Conservation (phyloP, 2,888 invertebrate genomes). For the Dolichomitus sp. region DNA sequence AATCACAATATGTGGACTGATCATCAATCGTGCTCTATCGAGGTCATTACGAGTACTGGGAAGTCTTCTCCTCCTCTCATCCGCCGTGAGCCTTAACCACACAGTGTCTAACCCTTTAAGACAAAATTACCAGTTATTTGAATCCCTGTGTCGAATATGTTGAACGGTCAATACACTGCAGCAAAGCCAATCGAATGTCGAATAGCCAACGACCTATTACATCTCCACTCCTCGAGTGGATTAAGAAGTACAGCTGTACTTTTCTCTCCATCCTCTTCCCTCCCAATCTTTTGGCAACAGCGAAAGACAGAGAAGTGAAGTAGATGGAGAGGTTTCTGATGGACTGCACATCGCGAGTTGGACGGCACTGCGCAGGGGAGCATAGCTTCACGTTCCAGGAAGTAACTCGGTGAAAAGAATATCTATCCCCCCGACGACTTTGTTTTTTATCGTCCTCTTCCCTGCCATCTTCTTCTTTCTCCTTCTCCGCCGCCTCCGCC, state of each 20-base stretch:
- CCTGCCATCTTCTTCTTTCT: conserved; percentile 42
- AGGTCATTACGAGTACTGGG: conserved; percentile 16
- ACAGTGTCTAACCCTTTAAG: not conserved
- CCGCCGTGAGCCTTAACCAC: not conserved
- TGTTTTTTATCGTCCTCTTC: conserved; percentile 49
- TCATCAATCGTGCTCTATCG: not conserved
- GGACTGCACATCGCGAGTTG: conserved; percentile 12
- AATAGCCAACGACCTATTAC: not conserved
- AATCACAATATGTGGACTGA: not conserved
- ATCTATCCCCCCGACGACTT: conserved; percentile 55
- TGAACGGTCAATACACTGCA: not conserved
- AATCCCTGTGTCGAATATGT: not conserved
- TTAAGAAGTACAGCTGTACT: conserved; percentile 26
- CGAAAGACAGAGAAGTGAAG: conserved; percentile 38
- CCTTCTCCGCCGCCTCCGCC: conserved; percentile 36
- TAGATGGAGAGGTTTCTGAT: conserved; percentile 40
- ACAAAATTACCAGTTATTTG: not conserved
- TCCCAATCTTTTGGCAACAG: conserved; percentile 28
- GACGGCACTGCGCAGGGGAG: conserved; percentile 60
- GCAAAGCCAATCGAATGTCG: conserved; percentile 11
- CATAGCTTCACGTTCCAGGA: conserved; percentile 81
- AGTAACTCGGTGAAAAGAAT: conserved; percentile 72
- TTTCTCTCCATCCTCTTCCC: conserved; percentile 7
- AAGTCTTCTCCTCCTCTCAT: conserved; percentile 1
- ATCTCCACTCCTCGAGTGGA: conserved; percentile 2